Base-by-base conservation (phyloP, 2,797 vertebrate genomes). In the Eutrigla gurnardus region DNA sequence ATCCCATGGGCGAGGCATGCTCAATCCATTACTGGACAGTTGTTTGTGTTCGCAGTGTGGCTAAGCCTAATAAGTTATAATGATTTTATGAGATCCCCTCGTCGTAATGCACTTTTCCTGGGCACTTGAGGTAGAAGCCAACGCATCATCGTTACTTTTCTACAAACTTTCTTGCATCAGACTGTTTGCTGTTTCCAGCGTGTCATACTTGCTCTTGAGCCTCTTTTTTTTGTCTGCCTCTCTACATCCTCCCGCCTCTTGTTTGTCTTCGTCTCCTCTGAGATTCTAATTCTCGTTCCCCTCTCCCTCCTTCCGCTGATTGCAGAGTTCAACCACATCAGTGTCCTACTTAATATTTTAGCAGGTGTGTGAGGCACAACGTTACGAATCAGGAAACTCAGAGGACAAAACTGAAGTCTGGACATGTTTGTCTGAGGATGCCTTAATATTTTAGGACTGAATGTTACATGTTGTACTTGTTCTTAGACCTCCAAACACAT, bases 271-370 rank as follows among this genome's bases (percentile, higher is more conserved):
- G 18, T 57, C 68, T 65, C 55, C 57, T 73, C 40, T 64, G 64
- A 54, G 35, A 82, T 67, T 49, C 35, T 65, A 67, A 55, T 59
- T 77, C 8, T 36, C 59, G 2, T 43, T 70, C 47, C 42, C 63
- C 50, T 25, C 1, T 55, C 52, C 58, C 46, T 60, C 39, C 43
- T 43, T 66, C 52, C 5, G 18, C 64, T 77, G 65, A 81, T 70
- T 78, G 46, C 61, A 77, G 78, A 82, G 35, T 76, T 84, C 65
- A 33, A 46, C 66, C 74, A 65, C 84, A 83, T 77, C 75, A 13
- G 33, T 73, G 77, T 85, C 55, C 65, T 65, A 62, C 69, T 89
- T 75, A 87, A 92, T 89, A 88, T 89, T 92, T 89, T 60, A 90
- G 68, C 59, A 85, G 85, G 70, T 50, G 12, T 50, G 12, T 60